Evolutionary conservation across 2,797 vertebrate genomes (phyloP), one percentile per base, ranked within the genome.

Genomic region (Malacoctenus gilli): DNA sequence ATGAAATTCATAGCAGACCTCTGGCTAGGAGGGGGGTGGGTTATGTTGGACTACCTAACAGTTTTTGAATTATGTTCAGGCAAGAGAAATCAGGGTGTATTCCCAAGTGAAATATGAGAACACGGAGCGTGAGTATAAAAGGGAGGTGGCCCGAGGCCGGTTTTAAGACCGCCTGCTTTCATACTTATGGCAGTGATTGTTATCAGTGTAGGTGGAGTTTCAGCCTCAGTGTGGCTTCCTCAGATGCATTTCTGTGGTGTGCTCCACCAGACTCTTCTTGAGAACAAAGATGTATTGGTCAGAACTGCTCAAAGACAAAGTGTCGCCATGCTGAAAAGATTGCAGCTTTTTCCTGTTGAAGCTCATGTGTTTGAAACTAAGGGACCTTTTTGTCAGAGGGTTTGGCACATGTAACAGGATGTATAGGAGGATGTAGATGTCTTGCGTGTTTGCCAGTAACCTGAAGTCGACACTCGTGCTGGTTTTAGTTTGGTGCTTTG

Each of bases 391-490:
- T n/a, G n/a, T 23, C 22, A 4, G 3, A 37, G 1, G 34, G n/a
- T n/a, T 14, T 22, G 8, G 4, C 18, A 22, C 19, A 21, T 28
- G 15, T 42, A 68, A 57, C 63, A 69, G 72, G 76, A 82, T 64
- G 63, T 67, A 11, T 2, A 65, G 12, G 67, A 72, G 80, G 79
- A 85, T 76, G 75, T 68, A 44, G 18, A 11, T 47, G 41, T 15
- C 11, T 41, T 28, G 4, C 25, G 4, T 57, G 8, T 40, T 37
- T 41, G 9, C 34, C 4, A 13, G 18, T 35, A 18, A 57, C 25
- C n/a, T 39, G n/a, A n/a, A n/a, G n/a, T n/a, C n/a, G n/a, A n/a
- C n/a, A n/a, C n/a, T n/a, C n/a, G n/a, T n/a, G n/a, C n/a, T n/a
- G n/a, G n/a, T n/a, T n/a, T n/a, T n/a, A n/a, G n/a, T n/a, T n/a